Percentiles rank a stretch among this genome's conserved stretches.
phyloP scores from a whole-genome alignment of 2,113 vertebrate species.

The Paedocypris sp. region DNA sequence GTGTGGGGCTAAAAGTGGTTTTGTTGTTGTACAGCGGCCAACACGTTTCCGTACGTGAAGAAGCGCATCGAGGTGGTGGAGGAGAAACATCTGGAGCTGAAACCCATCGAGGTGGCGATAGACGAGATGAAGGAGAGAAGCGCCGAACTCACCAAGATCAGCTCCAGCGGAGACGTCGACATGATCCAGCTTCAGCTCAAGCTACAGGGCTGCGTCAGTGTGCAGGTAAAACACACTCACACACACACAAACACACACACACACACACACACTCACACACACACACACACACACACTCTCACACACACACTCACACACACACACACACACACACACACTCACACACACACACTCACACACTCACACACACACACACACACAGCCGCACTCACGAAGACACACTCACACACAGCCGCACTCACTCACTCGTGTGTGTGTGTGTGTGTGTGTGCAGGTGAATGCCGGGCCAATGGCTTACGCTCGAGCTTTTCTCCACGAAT shows the following conservation, averaged over 20 bases:
- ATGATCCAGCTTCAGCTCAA: slow-evolving; percentile 98
- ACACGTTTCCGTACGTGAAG: slow-evolving; percentile 89
- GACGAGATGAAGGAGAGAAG: slow-evolving; percentile 88
- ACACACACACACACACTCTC: too few species aligned
- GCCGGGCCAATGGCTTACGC: slow-evolving; percentile 94
- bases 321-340: too few species aligned
- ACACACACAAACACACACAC: too few species aligned
- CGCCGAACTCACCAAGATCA: slow-evolving; percentile 78
- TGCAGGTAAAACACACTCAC: too few species aligned
- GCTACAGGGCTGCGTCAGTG: slow-evolving; percentile 88
- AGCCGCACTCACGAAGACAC: too few species aligned
- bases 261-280: too few species aligned
- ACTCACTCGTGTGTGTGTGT: background rate
- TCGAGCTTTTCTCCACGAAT: slow-evolving; percentile 85
- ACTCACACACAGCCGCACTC: too few species aligned
- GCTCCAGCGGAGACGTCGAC: slow-evolving; percentile 76
- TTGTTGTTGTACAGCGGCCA: slow-evolving; percentile 61
- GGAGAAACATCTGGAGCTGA: slow-evolving; percentile 83
- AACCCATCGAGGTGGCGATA: slow-evolving; percentile 88
- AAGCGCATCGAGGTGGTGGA: slow-evolving; percentile 83
- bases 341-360: too few species aligned
- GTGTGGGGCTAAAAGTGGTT: background rate
- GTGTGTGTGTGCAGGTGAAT: slow-evolving; percentile 69
- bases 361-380: too few species aligned
- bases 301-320: too few species aligned